These are phyloP conservation scores for Rhea pennata DNA, from an alignment of 2,113 vertebrate species.

Conservation along the genomic window DNA sequence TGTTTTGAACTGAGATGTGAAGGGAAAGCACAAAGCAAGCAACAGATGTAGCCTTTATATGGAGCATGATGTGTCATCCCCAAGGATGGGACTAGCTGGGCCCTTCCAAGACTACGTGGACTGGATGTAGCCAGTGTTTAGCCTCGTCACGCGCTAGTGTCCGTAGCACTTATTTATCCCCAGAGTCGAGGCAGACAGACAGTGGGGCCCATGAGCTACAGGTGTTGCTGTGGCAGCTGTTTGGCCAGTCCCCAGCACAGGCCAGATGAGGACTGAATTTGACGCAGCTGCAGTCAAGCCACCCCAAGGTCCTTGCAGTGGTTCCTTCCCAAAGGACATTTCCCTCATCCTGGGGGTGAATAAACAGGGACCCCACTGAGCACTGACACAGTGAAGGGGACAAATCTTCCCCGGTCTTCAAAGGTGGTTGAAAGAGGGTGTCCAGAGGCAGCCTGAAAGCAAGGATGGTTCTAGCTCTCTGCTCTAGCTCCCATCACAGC, in stretches of 20 bases:
- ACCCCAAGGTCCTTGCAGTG: neutral
- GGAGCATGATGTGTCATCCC: accelerated
- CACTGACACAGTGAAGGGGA: neutral
- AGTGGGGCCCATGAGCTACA: conserved; percentile 17
- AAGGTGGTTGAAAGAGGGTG: neutral
- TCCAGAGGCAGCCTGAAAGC: neutral
- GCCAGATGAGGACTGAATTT: conserved; percentile 16
- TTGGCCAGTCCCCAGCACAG: conserved; percentile 23
- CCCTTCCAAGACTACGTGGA: neutral
- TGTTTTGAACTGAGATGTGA: too few relatives aligned
- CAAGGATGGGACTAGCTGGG: too few relatives aligned
- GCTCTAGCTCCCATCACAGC: neutral
- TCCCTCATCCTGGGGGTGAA: accelerated
- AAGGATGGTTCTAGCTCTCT: neutral
- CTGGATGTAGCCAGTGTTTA: neutral
- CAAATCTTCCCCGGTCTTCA: too few relatives aligned
- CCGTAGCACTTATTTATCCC: conserved; percentile 45
- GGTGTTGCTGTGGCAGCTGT: conserved; percentile 50
- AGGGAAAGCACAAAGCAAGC: neutral
- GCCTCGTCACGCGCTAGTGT: neutral
- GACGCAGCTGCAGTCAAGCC: conserved; percentile 41
- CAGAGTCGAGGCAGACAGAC: neutral
- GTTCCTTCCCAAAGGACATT: accelerated
- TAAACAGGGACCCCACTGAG: neutral
- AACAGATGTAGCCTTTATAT: accelerated